phyloP scores from a whole-genome alignment of 2,888 invertebrate species.

The Mythimna impura region DNA sequence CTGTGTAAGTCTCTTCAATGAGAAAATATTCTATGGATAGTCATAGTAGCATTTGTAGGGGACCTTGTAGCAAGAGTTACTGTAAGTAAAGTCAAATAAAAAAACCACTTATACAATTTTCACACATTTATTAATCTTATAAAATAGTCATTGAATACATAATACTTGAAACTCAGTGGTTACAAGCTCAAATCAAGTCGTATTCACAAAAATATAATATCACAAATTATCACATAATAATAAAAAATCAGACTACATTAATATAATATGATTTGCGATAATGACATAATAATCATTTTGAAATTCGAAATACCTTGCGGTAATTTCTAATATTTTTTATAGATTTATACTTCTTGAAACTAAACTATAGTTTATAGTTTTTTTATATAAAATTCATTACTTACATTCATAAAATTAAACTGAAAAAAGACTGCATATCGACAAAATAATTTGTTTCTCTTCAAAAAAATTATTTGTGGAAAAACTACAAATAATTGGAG shows the following conservation, averaged over 20 bases:
- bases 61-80: no score
- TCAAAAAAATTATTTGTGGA: not conserved
- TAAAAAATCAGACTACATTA: slow-evolving; percentile 77
- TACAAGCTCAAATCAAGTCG: slow-evolving; percentile 67
- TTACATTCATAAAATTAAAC: not conserved
- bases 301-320: no score
- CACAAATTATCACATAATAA: slow-evolving; percentile 84
- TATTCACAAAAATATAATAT: slow-evolving; percentile 75
- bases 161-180: slow-evolving; percentile 59
- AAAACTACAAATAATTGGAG: not conserved
- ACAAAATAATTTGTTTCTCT: not conserved
- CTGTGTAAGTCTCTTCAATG: no score
- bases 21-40: no score
- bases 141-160: slow-evolving; percentile 64
- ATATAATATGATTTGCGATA: slow-evolving; percentile 52
- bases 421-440: not conserved
- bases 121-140: slow-evolving; percentile 65
- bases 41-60: no score
- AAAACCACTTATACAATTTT: slow-evolving; percentile 36
- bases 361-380: not conserved
- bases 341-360: no score
- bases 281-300: slow-evolving; percentile 12
- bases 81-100: slow-evolving; percentile 11
- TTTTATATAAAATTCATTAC: not conserved
- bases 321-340: no score